Conservation (phyloP, 1,140 invertebrate species). For the Solenopsis invicta region DNA sequence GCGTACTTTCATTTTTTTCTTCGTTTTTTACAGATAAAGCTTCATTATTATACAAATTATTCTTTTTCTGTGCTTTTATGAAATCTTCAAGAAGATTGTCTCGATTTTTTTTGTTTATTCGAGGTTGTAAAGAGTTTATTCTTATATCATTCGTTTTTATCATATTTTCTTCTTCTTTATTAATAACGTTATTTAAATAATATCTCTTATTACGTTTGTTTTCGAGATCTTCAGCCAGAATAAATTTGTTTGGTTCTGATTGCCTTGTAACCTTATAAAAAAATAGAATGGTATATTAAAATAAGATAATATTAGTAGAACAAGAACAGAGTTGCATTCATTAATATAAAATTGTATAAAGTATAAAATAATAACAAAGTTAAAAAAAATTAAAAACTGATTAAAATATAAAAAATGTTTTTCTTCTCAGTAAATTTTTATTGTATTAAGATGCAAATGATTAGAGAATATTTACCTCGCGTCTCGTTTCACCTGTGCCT, state of each 20-base stretch:
- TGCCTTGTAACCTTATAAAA: slow-evolving; percentile 16
- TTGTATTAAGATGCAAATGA: background rate
- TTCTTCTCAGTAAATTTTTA: background rate
- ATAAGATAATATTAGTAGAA: background rate
- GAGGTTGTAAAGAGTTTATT: background rate
- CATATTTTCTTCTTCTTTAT: slow-evolving; percentile 5
- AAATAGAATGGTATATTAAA: slow-evolving; percentile 5
- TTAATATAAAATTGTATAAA: slow-evolving; percentile 7
- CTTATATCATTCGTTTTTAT: background rate
- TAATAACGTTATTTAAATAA: slow-evolving; percentile 16
- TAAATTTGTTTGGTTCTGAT: background rate
- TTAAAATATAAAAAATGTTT: background rate
- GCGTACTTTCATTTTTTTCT: slow-evolving; percentile 17
- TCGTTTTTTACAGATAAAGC: background rate
- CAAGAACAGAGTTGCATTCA: background rate
- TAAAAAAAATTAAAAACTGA: background rate
- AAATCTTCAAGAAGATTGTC: slow-evolving; percentile 25
- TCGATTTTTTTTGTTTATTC: background rate
- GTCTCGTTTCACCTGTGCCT: background rate
- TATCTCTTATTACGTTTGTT: background rate
- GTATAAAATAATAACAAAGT: slow-evolving; percentile 13
- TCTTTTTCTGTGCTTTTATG: slow-evolving; percentile 11
- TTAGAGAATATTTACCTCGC: slow-evolving; percentile 14
- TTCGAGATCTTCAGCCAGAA: background rate
- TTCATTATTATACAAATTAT: slow-evolving; percentile 34